Conservation (phyloP, 2,113 vertebrate species). For the Etheostoma spectabile region DNA sequence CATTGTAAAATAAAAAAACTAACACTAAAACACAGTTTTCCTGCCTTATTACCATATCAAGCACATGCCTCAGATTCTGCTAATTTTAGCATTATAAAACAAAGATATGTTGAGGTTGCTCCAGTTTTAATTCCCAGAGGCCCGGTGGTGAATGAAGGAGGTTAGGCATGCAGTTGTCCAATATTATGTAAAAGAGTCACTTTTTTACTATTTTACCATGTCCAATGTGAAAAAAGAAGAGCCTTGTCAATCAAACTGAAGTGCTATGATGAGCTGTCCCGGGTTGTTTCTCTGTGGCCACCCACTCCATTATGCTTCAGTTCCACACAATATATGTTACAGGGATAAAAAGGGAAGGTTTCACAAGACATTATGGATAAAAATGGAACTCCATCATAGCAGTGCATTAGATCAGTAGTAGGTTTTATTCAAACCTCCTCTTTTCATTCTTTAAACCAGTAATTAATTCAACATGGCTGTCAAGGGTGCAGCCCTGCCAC, state of each 20-base stretch:
- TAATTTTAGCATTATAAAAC: conserved; percentile 77
- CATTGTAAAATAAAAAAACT: conserved; percentile 16
- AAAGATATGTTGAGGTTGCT: conserved; percentile 70
- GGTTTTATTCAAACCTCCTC: conserved; percentile 54
- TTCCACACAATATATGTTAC: conserved; percentile 65
- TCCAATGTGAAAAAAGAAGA: conserved; percentile 64
- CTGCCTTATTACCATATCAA: conserved; percentile 69
- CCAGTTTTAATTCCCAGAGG: conserved; percentile 65
- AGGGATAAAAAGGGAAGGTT: conserved; percentile 45
- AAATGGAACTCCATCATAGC: conserved; percentile 56
- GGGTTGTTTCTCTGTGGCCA: conserved; percentile 46
- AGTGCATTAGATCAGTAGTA: conserved; percentile 45
- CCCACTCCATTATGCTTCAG: conserved; percentile 62
- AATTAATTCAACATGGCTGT: conserved; percentile 48
- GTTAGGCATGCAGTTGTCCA: conserved; percentile 74
- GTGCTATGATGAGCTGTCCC: conserved; percentile 60
- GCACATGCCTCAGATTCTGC: conserved; percentile 59
- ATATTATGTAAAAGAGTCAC: conserved; percentile 80
- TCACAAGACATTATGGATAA: conserved; percentile 48
- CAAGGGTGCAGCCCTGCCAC: conserved; percentile 38
- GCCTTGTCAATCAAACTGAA: conserved; percentile 75
- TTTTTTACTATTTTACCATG: conserved; percentile 70
- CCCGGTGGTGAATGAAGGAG: conserved; percentile 63
- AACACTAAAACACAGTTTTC: conserved; percentile 19
- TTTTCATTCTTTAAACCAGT: conserved; percentile 56